Base-by-base conservation (phyloP, 1,140 invertebrate genomes). In the Latrodectus geometricus region DNA sequence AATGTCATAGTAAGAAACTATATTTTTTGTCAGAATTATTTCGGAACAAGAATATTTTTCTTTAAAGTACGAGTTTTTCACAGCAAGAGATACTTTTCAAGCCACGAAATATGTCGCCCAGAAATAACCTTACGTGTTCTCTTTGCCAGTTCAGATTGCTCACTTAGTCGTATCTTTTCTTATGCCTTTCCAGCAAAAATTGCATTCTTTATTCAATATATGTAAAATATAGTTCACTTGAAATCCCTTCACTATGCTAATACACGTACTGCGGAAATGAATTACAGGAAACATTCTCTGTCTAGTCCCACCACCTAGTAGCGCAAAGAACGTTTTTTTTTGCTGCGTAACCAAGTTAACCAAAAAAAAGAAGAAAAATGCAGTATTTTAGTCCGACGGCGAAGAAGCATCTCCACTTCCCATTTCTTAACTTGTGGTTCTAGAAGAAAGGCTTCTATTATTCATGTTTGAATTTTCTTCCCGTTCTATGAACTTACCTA, bases 391-490 rank as follows among this genome's bases (percentile, higher is more conserved):
- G 54, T 20, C 14, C 35, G 35, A 35, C 35, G 35, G 35, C 35
- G 17, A 14, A 61, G 54, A 61, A 14, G 17, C 17, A 61, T 17
- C 54, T 20, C 9, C 20, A 69, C 35, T 69, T 11, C n/a, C n/a
- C 21, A 23, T 23, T 69, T 23, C 35, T 23, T n/a, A 21, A n/a
- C 9, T 69, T 69, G 68, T 21, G 68, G 68, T 69, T 69, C 68
- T 69, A 15, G 68, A 69, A 61, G 17, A n/a, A 23, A 23, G 17
- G n/a, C 68, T 69, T 69, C 68, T 69, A 69, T 69, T 69, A 69
- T 69, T 69, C 68, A 69, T 69, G 68, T 69, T 69, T 20, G 68
- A 69, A 69, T 69, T 69, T 69, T 69, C 21, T 8, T n/a, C n/a
- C 54, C n/a, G 68, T 11, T 69, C 12, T 61, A 17, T n/a, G 35